Conservation (phyloP, 2,797 vertebrate genomes). For the Pterois miles region DNA sequence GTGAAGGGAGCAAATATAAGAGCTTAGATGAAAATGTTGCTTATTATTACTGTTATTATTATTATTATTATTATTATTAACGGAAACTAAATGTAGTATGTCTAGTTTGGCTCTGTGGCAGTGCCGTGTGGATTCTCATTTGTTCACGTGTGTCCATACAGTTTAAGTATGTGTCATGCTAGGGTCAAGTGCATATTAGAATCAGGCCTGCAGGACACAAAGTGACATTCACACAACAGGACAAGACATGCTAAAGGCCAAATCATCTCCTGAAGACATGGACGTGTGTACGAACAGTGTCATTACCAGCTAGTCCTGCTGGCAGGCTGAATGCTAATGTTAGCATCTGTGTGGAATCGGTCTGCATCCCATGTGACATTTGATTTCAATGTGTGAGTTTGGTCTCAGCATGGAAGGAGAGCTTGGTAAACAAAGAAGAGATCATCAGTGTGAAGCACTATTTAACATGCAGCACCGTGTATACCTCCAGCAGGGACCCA, state of each 20-base stretch:
- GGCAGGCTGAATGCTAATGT: background rate
- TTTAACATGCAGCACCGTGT: constrained; percentile 5
- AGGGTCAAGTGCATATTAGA: background rate
- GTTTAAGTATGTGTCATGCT: background rate
- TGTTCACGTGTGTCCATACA: constrained; percentile 2
- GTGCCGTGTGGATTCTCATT: background rate
- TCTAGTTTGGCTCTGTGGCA: background rate
- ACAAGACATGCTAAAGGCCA: constrained; percentile 9
- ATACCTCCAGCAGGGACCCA: background rate
- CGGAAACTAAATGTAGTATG: background rate
- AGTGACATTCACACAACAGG: constrained; percentile 5
- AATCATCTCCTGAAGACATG: background rate
- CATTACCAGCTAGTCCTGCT: background rate
- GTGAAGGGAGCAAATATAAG: background rate
- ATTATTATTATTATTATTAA: background rate
- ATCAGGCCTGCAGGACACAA: background rate
- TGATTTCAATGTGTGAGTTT: background rate
- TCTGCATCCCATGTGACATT: background rate
- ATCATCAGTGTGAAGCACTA: background rate
- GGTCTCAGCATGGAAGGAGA: background rate
- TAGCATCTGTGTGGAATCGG: background rate
- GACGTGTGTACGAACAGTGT: background rate
- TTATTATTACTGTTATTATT: background rate
- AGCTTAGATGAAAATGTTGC: background rate
- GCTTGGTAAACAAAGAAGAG: background rate